Evolutionary conservation across 2,888 invertebrate species (phyloP).

Genomic region (Zaprionus lineosus): DNA sequence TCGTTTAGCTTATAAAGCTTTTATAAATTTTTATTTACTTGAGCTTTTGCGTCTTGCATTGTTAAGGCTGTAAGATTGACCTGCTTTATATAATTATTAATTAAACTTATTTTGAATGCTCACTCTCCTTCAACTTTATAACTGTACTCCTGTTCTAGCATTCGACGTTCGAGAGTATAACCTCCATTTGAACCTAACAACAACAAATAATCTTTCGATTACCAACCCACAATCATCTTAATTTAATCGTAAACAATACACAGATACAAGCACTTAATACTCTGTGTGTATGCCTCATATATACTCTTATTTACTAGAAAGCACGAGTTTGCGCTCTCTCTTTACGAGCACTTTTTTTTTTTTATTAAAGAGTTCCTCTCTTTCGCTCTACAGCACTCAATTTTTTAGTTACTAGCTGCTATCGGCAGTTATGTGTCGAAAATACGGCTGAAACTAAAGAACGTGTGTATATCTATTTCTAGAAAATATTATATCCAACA

Average conservation of each 20-base stretch:
- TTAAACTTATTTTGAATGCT: slow-evolving; percentile 1
- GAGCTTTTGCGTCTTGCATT: slow-evolving; percentile 31
- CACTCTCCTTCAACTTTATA: slow-evolving; percentile 23
- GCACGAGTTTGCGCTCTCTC: slow-evolving; percentile 26
- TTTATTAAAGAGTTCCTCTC: not conserved
- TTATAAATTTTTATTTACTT: slow-evolving; percentile 29
- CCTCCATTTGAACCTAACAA: slow-evolving; percentile 74
- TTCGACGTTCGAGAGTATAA: slow-evolving; percentile 48
- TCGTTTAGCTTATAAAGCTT: slow-evolving; percentile 31
- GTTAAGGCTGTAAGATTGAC: slow-evolving; percentile 54
- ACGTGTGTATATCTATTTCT: slow-evolving; percentile 78
- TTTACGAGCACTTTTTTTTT: slow-evolving; percentile 7
- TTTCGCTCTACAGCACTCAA: no score
- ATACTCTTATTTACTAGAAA: no score
- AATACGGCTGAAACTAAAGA: slow-evolving; percentile 53
- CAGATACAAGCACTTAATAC: slow-evolving; percentile 5
- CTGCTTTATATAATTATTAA: slow-evolving; percentile 8
- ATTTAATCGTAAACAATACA: slow-evolving; percentile 73
- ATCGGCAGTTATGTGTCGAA: slow-evolving; percentile 29
- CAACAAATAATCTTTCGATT: slow-evolving; percentile 74
- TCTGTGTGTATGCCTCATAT: slow-evolving; percentile 12
- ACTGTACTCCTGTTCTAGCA: slow-evolving; percentile 49
- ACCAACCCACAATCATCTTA: slow-evolving; percentile 69
- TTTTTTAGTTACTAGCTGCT: slow-evolving; percentile 16
- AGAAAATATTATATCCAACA: slow-evolving; percentile 48